These are phyloP conservation scores for Cloeon dipterum DNA, from an alignment of 2,888 invertebrate species.

Conservation along the genomic window DNA sequence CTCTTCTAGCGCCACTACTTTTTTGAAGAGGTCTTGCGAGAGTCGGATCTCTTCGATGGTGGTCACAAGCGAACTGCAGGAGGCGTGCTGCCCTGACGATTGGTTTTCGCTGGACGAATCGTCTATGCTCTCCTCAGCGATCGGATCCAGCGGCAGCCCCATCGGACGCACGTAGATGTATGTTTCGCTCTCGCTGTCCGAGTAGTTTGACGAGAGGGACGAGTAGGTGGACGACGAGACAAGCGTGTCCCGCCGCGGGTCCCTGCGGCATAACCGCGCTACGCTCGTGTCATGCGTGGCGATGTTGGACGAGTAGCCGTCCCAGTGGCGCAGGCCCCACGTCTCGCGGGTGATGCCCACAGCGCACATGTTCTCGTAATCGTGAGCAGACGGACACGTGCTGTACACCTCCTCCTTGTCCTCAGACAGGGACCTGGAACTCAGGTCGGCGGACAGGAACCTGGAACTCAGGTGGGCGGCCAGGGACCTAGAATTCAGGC, in stretches of 20 bases:
- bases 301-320: slow-evolving; percentile 32
- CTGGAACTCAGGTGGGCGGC: too few species aligned
- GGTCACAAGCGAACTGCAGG: slow-evolving; percentile 33
- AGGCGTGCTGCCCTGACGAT: slow-evolving; percentile 10
- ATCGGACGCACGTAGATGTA: slow-evolving; percentile 9
- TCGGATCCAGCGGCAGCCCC: slow-evolving; percentile 23
- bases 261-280: too few species aligned
- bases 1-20: background rate
- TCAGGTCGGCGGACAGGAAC: too few species aligned
- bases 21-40: slow-evolving; percentile 24
- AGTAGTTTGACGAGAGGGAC: slow-evolving; percentile 12
- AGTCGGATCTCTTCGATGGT: slow-evolving; percentile 38
- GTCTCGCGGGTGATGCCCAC: slow-evolving; percentile 37
- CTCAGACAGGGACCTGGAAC: too few species aligned
- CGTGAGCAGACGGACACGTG: slow-evolving; percentile 27
- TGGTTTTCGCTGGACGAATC: slow-evolving; percentile 19
- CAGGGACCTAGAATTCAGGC: too few species aligned
- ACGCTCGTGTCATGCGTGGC: slow-evolving; percentile 37
- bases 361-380: slow-evolving; percentile 40
- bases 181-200: slow-evolving; percentile 9
- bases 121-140: slow-evolving; percentile 22
- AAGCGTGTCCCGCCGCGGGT: slow-evolving; percentile 22
- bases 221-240: slow-evolving; percentile 22
- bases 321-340: slow-evolving; percentile 39
- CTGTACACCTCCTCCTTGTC: background rate